These are phyloP conservation scores for Tauraco erythrolophus DNA, from an alignment of 2,113 vertebrate genomes.

Conservation along the genomic window DNA sequence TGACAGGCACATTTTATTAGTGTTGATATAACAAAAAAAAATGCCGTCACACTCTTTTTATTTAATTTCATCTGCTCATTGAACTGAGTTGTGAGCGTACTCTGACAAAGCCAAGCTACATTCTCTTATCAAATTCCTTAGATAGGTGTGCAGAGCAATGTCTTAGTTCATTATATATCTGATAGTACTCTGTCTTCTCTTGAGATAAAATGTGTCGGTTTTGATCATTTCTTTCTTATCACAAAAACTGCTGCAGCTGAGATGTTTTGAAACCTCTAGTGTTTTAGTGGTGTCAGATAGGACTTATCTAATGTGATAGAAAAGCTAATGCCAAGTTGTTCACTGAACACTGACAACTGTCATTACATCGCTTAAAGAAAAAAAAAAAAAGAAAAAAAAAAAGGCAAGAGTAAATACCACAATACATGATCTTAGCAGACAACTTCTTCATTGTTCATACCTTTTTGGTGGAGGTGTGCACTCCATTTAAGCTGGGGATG, in stretches of 20 bases:
- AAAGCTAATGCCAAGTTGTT: background rate
- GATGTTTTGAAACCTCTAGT: background rate
- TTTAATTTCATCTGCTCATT: background rate
- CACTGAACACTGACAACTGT: slow-evolving; percentile 22
- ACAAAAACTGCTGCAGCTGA: background rate
- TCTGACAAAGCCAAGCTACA: background rate
- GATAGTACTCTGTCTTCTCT: background rate
- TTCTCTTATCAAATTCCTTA: background rate
- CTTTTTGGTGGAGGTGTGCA: background rate
- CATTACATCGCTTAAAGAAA: background rate
- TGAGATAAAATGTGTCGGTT: slow-evolving; percentile 1
- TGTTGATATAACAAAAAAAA: background rate
- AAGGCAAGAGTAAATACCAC: background rate
- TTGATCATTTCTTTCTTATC: background rate
- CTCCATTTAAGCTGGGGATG: background rate
- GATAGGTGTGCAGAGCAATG: background rate
- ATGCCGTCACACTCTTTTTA: background rate
- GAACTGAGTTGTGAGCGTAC: background rate
- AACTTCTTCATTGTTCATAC: background rate
- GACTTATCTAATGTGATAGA: background rate
- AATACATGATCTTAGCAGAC: background rate
- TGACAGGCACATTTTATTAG: background rate
- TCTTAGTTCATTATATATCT: background rate
- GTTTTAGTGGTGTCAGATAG: background rate
- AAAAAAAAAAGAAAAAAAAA: background rate